Evolutionary conservation across 2,797 vertebrate genomes (phyloP), one percentile per base, ranked within the genome.

Genomic region (Salarias fasciatus): DNA sequence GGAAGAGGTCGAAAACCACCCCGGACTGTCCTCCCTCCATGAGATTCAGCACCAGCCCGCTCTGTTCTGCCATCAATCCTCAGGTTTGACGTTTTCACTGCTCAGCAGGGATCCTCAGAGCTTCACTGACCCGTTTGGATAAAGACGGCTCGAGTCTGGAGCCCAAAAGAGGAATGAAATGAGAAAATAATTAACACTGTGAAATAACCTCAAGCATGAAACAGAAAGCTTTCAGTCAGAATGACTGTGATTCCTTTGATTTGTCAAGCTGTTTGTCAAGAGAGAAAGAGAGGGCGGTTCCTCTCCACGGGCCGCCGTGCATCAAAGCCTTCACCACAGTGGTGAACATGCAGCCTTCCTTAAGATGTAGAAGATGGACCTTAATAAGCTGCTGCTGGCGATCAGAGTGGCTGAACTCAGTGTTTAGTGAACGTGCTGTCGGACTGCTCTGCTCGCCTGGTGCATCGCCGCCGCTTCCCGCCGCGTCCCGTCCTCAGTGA

Each of bases 341-440:
- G 49, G 15, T 35, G 51, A 69, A 67, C 49, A 46, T 6, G 18
- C 36, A 29, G 38, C 41, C 12, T 55, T 44, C 35, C 75, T 69
- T 24, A 49, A 55, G 44, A 60, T 69, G 60, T 53, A 57, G 13
- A 49, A 51, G 35, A 72, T 40, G 31, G 9, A 68, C 44, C 40
- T 60, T 66, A 69, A 72, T 57, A 69, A 51, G 9, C 46, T 59
- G 57, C 58, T 50, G 2, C 37, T 72, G 45, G 4, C 55, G 55
- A 78, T 86, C 76, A 80, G 82, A 82, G 80, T 42, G 65, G 78
- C 75, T 77, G 56, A 12, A 79, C 70, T 46, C 12, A 42, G 61
- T 31, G 58, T 61, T 65, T 60, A 51, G 57, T 33, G 40, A 43
- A 62, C 50, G 31, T n/a, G n/a, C n/a, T n/a, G n/a, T n/a, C n/a